Conservation (phyloP, 2,797 vertebrate species). For the Hybognathus amarus region DNA sequence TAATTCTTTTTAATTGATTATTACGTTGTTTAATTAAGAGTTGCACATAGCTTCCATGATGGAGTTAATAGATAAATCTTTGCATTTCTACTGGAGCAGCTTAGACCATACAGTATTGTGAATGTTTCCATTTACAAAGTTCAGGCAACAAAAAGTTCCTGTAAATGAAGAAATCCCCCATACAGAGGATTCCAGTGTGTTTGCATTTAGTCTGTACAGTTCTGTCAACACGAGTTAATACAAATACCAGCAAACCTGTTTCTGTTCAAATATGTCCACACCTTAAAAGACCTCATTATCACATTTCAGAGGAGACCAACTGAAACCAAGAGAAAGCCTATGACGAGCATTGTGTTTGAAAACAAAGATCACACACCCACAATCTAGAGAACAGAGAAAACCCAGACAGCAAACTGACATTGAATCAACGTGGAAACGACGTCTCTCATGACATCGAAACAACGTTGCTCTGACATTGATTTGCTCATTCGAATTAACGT, state of each 20-base stretch:
- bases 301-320: background rate
- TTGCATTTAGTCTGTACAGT: background rate
- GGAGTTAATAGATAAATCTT: too few species aligned
- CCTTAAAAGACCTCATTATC: background rate
- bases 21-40: too few species aligned
- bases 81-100: too few species aligned
- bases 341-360: background rate
- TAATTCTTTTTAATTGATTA: too few species aligned
- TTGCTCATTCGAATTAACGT: too few species aligned
- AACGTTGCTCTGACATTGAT: too few species aligned
- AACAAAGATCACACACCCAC: background rate
- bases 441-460: too few species aligned
- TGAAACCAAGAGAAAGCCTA: background rate
- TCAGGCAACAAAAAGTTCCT: background rate
- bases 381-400: background rate
- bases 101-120: background rate
- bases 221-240: background rate
- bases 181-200: background rate
- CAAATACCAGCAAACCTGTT: background rate
- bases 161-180: background rate
- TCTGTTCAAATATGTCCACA: slow-evolving; percentile 7
- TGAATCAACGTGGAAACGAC: too few species aligned
- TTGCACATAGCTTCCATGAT: too few species aligned
- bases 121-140: background rate
- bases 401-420: too few species aligned